A percentile compares a stretch with the other conserved stretches of the same genome.
Conservation (phyloP, 2,113 vertebrate genomes). For the Pomatostomus ruficeps region DNA sequence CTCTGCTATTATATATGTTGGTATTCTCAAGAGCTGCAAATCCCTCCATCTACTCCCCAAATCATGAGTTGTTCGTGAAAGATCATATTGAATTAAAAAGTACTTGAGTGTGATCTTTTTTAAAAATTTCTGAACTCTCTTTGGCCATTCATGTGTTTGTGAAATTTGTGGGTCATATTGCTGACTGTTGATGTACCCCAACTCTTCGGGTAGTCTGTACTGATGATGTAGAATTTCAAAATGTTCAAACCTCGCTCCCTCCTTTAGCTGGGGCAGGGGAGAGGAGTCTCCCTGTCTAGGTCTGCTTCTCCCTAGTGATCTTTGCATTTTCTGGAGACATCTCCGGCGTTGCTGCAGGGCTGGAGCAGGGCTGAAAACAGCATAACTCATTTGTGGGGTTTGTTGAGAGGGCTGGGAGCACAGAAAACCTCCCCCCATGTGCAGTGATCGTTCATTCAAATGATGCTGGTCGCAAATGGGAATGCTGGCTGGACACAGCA, state of each 20-base stretch:
- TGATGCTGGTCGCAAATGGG: neutral
- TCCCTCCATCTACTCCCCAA: neutral
- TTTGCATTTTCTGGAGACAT: neutral
- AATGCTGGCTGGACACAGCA: neutral
- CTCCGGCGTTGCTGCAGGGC: neutral
- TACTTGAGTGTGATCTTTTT: neutral
- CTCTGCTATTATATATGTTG: neutral
- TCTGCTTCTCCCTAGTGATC: neutral
- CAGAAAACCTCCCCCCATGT: neutral
- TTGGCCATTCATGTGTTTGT: neutral
- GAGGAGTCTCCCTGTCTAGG: neutral
- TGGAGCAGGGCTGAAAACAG: neutral
- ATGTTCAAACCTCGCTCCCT: neutral
- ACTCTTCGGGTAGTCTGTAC: neutral
- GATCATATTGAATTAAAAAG: neutral
- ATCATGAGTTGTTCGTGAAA: neutral
- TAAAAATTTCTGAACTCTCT: neutral
- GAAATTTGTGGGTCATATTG: neutral
- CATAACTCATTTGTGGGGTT: neutral
- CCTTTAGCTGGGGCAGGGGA: neutral
- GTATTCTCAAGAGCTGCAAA: neutral
- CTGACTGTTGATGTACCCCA: neutral
- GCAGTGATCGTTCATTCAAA: neutral
- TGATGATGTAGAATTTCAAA: neutral
- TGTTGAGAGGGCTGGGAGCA: neutral